Evolutionary conservation across 2,888 invertebrate genomes (phyloP).

Genomic region (Ormyrus rosae): DNA sequence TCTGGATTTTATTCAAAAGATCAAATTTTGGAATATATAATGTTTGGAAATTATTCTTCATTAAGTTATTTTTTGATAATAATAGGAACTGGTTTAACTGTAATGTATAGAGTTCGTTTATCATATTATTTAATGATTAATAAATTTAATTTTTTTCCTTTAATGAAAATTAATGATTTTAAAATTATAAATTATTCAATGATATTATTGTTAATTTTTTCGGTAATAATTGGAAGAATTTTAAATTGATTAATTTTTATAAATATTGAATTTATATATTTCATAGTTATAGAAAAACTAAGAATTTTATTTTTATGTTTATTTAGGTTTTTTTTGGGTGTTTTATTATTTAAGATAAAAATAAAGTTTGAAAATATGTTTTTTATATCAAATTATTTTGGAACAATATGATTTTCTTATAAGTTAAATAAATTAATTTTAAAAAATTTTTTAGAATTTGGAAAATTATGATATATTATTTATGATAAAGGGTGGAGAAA

Average conservation of each 20-base stretch:
- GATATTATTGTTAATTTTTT: slow-evolving; percentile 58
- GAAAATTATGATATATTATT: not conserved
- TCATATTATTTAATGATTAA: slow-evolving; percentile 58
- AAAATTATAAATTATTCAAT: slow-evolving; percentile 59
- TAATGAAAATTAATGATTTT: slow-evolving; percentile 51
- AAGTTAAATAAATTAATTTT: slow-evolving; percentile 65
- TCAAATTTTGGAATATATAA: slow-evolving; percentile 74
- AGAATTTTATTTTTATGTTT: slow-evolving; percentile 61
- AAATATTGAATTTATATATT: slow-evolving; percentile 35
- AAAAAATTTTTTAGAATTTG: not conserved
- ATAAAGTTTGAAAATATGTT: slow-evolving; percentile 68
- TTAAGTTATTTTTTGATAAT: slow-evolving; percentile 60
- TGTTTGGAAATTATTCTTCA: slow-evolving; percentile 61
- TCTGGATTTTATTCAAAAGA: slow-evolving; percentile 79
- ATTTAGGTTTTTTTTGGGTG: slow-evolving; percentile 57
- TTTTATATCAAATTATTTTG: slow-evolving; percentile 69
- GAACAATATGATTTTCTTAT: not conserved
- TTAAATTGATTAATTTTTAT: slow-evolving; percentile 57
- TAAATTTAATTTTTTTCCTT: slow-evolving; percentile 38
- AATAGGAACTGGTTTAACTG: slow-evolving; percentile 62
- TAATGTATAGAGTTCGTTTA: slow-evolving; percentile 63
- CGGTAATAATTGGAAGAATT: slow-evolving; percentile 55
- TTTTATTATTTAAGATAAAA: slow-evolving; percentile 68
- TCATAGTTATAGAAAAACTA: slow-evolving; percentile 49
- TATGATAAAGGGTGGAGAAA: slow-evolving; percentile 18